Percentiles rank a stretch among this genome's conserved stretches.
phyloP scores from a whole-genome alignment of 2,113 vertebrate species.

The Stigmatopora argus region DNA sequence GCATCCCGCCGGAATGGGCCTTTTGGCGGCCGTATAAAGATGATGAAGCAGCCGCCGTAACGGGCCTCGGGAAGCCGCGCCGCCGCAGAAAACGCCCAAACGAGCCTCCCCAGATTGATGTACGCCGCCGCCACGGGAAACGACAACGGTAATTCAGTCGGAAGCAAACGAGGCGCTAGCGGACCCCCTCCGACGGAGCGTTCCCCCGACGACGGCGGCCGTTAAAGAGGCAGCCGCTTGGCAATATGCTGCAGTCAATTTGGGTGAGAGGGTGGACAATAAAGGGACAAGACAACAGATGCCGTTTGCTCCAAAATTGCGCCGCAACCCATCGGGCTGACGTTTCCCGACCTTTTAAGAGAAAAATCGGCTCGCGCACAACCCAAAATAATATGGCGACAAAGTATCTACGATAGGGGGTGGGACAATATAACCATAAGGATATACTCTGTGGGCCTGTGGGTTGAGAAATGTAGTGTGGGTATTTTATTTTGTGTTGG shows the following conservation, averaged over 20 bases:
- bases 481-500: too few relatives aligned
- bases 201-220: slow-evolving; percentile 79
- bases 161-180: slow-evolving; percentile 69
- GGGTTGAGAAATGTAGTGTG: too few relatives aligned
- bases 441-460: too few relatives aligned
- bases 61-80: slow-evolving; percentile 75
- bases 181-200: slow-evolving; percentile 78
- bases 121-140: slow-evolving; percentile 80
- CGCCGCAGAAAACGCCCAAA: slow-evolving; percentile 83
- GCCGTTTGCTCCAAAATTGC: background rate
- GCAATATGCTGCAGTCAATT: slow-evolving; percentile 77
- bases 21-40: slow-evolving; percentile 99
- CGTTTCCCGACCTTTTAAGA: too few relatives aligned
- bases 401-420: too few relatives aligned
- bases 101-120: slow-evolving; percentile 86
- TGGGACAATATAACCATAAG: too few relatives aligned
- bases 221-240: slow-evolving; percentile 74
- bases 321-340: too few relatives aligned
- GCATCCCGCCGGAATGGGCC: slow-evolving; percentile 93
- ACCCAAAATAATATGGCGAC: too few relatives aligned
- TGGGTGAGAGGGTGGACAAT: slow-evolving; percentile 72
- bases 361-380: too few relatives aligned
- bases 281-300: slow-evolving; percentile 50
- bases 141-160: slow-evolving; percentile 84
- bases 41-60: slow-evolving; percentile 84